Evolutionary conservation across 2,888 invertebrate species (phyloP), one percentile per base, ranked within the genome.

Genomic region (Drosophila anomelani): DNA sequence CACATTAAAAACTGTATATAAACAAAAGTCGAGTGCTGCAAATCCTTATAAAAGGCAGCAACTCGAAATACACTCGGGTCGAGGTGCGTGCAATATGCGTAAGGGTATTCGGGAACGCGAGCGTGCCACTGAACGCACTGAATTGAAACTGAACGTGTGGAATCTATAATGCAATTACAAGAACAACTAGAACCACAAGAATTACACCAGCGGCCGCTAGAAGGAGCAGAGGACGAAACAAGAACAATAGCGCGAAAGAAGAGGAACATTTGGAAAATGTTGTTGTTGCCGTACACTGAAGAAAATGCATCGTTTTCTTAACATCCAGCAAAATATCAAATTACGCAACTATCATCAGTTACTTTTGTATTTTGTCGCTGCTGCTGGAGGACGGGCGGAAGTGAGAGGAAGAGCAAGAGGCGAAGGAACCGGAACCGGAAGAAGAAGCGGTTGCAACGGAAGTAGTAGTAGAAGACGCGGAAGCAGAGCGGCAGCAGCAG

Each of bases 231-330:
- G 29, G 47, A 55, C 60, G 71, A 38, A 57, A 63, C 47, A 55
- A 64, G 36, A 56, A 60, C n/a, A 43, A 20, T 56, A 46, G 43
- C 38, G 32, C 47, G 47, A 58, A 59, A 38, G 61, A 56, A 49
- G 61, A 56, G 49, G 55, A 70, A 34, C 36, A 46, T 57, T 62
- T 61, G 38, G 53, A 58, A 47, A 66, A 59, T 85, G 77, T 85
- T 90, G 77, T 85, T 90, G 90, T 83, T 89, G 81, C 76, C 74
- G 64, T 74, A 85, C 79, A 86, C 71, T 84, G 80, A 88, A 78
- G 85, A 91, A 91, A 91, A 91, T 91, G 90, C 87, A 90, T 90
- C 90, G 91, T 88, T 91, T 90, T 89, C 89, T 91, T 91, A 91
- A 86, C 89, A 90, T 91, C 74, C 91, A 91, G 75, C 89, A 90